These are phyloP conservation scores for Acanthurus lineatus DNA, from an alignment of 2,797 vertebrate species.

Conservation along the genomic window DNA sequence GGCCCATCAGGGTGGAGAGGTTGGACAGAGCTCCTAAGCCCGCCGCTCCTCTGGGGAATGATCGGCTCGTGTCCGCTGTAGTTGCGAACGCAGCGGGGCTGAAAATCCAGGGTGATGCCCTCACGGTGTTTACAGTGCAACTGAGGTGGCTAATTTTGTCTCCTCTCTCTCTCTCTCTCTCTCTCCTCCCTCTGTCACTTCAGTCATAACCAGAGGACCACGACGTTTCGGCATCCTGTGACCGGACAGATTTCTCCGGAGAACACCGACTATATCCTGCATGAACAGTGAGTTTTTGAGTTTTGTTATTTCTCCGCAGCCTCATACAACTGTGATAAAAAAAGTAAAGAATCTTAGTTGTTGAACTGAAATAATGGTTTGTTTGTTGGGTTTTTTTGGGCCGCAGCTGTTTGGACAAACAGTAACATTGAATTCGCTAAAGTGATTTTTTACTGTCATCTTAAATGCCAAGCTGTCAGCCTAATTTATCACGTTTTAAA, in stretches of 20 bases:
- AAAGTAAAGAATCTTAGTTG: background rate
- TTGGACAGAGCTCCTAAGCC: conserved; percentile 43
- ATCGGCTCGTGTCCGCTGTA: conserved; percentile 37
- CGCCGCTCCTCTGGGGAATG: conserved; percentile 47
- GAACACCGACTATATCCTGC: conserved; percentile 92
- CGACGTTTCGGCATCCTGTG: conserved; percentile 92
- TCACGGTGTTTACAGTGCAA: conserved; percentile 25
- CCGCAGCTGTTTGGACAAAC: too few species aligned
- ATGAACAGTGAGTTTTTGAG: conserved; percentile 90
- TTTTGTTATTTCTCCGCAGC: conserved; percentile 9
- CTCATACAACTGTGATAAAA: too few species aligned
- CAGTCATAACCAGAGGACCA: conserved; percentile 95
- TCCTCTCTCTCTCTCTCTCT: conserved; percentile 55
- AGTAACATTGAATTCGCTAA: conserved; percentile 1
- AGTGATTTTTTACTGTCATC: background rate
- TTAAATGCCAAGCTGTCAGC: background rate
- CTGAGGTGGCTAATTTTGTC: conserved; percentile 57
- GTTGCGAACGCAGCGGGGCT: conserved; percentile 39
- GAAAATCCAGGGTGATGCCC: conserved; percentile 49
- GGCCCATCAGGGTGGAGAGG: conserved; percentile 42
- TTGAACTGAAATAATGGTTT: conserved; percentile 12
- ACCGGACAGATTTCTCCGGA: conserved; percentile 92
- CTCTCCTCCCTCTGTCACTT: conserved; percentile 52
- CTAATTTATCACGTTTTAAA: too few species aligned
- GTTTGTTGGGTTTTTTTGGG: background rate